Conservation (phyloP, 1,140 invertebrate species). For the Artemia franciscana region DNA sequence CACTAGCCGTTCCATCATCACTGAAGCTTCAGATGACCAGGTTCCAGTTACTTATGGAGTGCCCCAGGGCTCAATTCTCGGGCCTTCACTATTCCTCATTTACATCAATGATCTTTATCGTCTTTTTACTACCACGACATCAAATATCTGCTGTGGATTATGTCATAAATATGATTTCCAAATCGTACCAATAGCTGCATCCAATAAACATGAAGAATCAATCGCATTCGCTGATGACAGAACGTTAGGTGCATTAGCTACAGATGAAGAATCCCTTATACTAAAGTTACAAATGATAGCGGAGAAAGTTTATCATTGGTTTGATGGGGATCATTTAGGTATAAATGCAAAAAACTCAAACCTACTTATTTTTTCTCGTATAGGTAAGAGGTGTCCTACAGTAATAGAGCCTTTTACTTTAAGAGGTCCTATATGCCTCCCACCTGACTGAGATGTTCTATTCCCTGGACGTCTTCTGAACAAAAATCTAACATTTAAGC, state of each 20-base stretch:
- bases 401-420: neutral
- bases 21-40: too few relatives aligned
- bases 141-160: neutral
- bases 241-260: too few relatives aligned
- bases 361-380: neutral
- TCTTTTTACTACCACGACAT: neutral
- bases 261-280: too few relatives aligned
- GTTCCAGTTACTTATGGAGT: neutral
- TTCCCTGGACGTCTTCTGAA: too few relatives aligned
- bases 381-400: neutral
- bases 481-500: neutral
- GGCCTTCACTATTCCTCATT: neutral
- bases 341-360: neutral
- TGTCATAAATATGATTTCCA: neutral
- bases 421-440: neutral
- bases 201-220: too few relatives aligned
- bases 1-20: neutral
- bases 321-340: too few relatives aligned
- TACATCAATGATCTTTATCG: neutral
- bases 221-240: too few relatives aligned
- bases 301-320: too few relatives aligned
- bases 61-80: neutral
- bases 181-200: too few relatives aligned
- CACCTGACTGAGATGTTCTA: too few relatives aligned
- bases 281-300: too few relatives aligned